A percentile compares a stretch with the other conserved stretches of the same genome.
These are phyloP conservation scores for Anarsia innoxiella DNA, from an alignment of 2,888 invertebrate species.

Conservation along the genomic window DNA sequence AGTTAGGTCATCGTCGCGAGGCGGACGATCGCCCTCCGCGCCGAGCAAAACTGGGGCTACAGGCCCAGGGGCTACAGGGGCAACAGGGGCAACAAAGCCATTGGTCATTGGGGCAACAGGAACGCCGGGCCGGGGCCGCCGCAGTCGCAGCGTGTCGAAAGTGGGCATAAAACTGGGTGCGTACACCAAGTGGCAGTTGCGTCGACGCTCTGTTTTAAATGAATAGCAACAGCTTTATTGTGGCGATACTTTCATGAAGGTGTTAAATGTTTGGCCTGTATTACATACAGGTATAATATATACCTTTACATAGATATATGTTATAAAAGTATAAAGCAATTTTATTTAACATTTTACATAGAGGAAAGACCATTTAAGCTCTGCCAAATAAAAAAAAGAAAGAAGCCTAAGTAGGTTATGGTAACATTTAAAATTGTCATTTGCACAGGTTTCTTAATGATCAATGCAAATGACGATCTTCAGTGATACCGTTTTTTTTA, in stretches of 20 bases:
- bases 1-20: conserved; percentile 72
- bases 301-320: too few species aligned
- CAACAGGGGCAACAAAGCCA: conserved; percentile 24
- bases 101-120: conserved; percentile 37
- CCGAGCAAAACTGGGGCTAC: conserved; percentile 47
- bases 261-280: too few species aligned
- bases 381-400: too few species aligned
- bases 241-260: too few species aligned
- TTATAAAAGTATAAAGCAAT: too few species aligned
- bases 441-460: too few species aligned
- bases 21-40: conserved; percentile 63
- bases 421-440: conserved; percentile 13
- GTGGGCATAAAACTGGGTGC: conserved; percentile 75
- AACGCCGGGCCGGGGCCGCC: conserved; percentile 48
- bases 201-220: conserved; percentile 60
- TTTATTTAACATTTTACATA: too few species aligned
- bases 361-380: too few species aligned
- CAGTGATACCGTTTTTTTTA: too few species aligned
- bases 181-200: conserved; percentile 65
- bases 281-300: too few species aligned
- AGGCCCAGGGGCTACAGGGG: conserved; percentile 25
- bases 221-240: conserved; percentile 25
- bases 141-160: conserved; percentile 69
- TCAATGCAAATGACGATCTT: too few species aligned
- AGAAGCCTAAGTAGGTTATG: too few species aligned